Evolutionary conservation across 2,888 invertebrate genomes (phyloP).

Genomic region (Mimumesa dahlbomi): DNA sequence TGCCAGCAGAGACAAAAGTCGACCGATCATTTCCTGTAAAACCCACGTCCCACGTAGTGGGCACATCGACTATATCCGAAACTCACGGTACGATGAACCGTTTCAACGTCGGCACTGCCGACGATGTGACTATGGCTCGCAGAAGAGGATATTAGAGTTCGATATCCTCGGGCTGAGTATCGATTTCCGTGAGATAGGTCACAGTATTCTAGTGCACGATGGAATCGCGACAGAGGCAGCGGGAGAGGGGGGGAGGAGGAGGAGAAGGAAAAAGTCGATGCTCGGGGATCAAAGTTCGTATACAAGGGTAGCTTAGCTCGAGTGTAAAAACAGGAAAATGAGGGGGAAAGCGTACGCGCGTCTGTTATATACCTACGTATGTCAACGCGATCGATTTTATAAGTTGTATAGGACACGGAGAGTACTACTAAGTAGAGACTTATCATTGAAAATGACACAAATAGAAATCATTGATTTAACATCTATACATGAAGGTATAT

Average conservation of each 20-base stretch:
- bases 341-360: constrained; percentile 31
- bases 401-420: too few species aligned
- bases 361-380: constrained; percentile 3
- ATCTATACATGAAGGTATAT: too few species aligned
- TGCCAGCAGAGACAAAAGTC: constrained; percentile 40
- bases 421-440: too few species aligned
- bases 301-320: constrained; percentile 31
- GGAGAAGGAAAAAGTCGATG: constrained; percentile 21
- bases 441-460: too few species aligned
- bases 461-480: too few species aligned
- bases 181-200: constrained; percentile 65
- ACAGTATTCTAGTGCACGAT: constrained; percentile 49
- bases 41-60: constrained; percentile 25
- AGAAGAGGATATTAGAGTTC: constrained; percentile 64
- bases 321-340: constrained; percentile 46
- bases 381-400: constrained; percentile 40
- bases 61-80: constrained; percentile 52
- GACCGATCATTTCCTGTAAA: constrained; percentile 49
- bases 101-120: constrained; percentile 42
- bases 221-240: constrained; percentile 38
- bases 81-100: constrained; percentile 58
- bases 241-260: neutral
- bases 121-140: constrained; percentile 53
- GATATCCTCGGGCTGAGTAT: constrained; percentile 63
- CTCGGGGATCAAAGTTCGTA: constrained; percentile 53